Base-by-base conservation (phyloP, 2,888 invertebrate genomes). In the Dysmachus trigonus region DNA sequence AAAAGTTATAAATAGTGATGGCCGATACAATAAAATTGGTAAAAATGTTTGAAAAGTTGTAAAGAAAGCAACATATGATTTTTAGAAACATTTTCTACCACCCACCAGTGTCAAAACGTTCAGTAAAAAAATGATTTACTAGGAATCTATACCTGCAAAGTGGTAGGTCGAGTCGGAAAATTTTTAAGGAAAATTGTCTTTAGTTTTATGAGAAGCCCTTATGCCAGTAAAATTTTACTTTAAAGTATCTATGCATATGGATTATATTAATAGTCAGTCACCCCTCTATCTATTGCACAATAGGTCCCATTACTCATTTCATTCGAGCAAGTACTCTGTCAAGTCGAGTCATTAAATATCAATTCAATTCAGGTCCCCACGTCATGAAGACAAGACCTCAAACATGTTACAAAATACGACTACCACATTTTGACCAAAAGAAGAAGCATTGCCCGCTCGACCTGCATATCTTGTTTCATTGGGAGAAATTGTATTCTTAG, bases 401-500 rank as follows among this genome's bases (percentile, higher is more conserved):
- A 41, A 77, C 47, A 47, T n/a, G 13, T 51, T 47, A 77, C 47
- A 77, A 30, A 77, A 77, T 41, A 8, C 38, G 13, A 77, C 47
- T 47, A 22, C 47, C 77, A 22, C 47, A 51, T 22, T n/a, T 77
- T 27, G n/a, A 33, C 76, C 76, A 76, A 2, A 33, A 73, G n/a
- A 72, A 22, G 22, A 10, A 47, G 47, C 27, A 71, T 33, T 41
- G 10, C 7, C 15, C 31, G 15, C 1, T n/a, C 35, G 35, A 47
- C 77, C 77, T 27, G 77, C 47, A 77, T 77, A 77, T 77, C 30
- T 77, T 1, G 41, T 41, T 77, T 47, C 47, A 62, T 27, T 62
- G 22, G 27, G 27, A 15, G 62, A 62, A 62, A 62, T 62, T 6
- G 27, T n/a, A 47, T 22, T 77, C 30, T n/a, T 22, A 18, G 76